A percentile compares a stretch with the other conserved stretches of the same genome.
phyloP scores from a whole-genome alignment of 2,113 vertebrate species.

The Rhinogobius similis region DNA sequence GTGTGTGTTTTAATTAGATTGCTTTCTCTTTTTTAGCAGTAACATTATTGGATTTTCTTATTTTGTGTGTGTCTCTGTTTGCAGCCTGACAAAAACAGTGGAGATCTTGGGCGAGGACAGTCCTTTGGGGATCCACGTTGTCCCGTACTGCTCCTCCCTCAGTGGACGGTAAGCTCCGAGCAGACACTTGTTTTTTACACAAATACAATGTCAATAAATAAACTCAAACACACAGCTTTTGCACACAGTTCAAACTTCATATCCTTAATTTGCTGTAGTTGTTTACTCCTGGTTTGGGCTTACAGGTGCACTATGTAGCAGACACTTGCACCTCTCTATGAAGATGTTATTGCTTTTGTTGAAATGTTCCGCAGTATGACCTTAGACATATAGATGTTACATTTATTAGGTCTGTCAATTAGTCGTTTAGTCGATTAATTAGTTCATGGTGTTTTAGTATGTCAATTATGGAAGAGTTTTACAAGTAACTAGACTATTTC shows the following conservation, averaged over 20 bases:
- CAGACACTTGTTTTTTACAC: not conserved
- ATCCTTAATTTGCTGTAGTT: not conserved
- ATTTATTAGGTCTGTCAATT: too few species aligned
- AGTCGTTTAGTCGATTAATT: too few species aligned
- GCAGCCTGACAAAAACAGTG: slow-evolving; percentile 86
- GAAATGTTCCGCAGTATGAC: too few species aligned
- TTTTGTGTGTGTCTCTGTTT: slow-evolving; percentile 50
- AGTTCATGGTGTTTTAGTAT: too few species aligned
- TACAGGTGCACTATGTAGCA: too few species aligned
- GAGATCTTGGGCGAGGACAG: slow-evolving; percentile 92
- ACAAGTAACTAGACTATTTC: too few species aligned
- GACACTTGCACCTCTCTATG: too few species aligned
- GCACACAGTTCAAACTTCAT: not conserved
- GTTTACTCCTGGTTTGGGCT: not conserved
- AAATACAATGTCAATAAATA: not conserved
- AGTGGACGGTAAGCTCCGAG: slow-evolving; percentile 89
- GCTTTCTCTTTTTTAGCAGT: too few species aligned
- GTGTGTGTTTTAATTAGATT: too few species aligned
- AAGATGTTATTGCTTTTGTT: too few species aligned
- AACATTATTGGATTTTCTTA: slow-evolving; percentile 1
- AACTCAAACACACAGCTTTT: not conserved
- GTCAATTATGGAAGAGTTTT: too few species aligned
- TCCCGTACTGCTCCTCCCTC: slow-evolving; percentile 93
- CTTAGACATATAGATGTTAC: too few species aligned
- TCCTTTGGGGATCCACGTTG: slow-evolving; percentile 94